A percentile compares a stretch with the other conserved stretches of the same genome.
phyloP scores from a whole-genome alignment of 2,888 invertebrate genomes.

The Lottia scabra region DNA sequence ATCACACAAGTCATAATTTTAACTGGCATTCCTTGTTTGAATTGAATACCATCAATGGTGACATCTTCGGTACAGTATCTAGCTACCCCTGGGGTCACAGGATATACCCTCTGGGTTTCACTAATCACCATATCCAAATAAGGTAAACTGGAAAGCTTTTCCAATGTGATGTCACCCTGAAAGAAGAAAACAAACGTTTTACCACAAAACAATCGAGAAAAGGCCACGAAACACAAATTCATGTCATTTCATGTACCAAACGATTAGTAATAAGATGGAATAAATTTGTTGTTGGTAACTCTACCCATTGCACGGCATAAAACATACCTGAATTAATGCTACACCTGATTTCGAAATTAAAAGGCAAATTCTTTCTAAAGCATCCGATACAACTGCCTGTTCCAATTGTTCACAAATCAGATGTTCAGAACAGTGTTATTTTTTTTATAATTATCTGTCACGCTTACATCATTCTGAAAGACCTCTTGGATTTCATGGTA shows the following conservation, averaged over 20 bases:
- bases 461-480: slow-evolving; percentile 11
- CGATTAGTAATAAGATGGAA: too few species aligned
- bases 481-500: slow-evolving; percentile 19
- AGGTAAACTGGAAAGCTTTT: slow-evolving; percentile 24
- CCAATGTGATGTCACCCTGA: slow-evolving; percentile 25
- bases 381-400: too few species aligned
- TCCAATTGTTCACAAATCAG: too few species aligned
- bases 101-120: slow-evolving; percentile 41
- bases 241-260: too few species aligned
- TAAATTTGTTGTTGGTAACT: not conserved
- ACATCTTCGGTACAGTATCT: slow-evolving; percentile 44
- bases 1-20: slow-evolving; percentile 45
- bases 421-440: too few species aligned
- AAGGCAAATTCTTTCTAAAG: too few species aligned
- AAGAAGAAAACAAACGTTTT: slow-evolving; percentile 16
- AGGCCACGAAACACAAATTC: too few species aligned
- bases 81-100: slow-evolving; percentile 48
- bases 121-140: slow-evolving; percentile 44
- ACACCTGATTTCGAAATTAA: too few species aligned
- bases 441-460: not conserved
- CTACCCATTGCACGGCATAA: too few species aligned
- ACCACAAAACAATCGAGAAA: too few species aligned
- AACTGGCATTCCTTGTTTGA: slow-evolving; percentile 42
- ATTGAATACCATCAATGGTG: slow-evolving; percentile 37
- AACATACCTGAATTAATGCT: too few species aligned